These are phyloP conservation scores for Neodiprion virginianus DNA, from an alignment of 1,140 invertebrate species.

Conservation along the genomic window DNA sequence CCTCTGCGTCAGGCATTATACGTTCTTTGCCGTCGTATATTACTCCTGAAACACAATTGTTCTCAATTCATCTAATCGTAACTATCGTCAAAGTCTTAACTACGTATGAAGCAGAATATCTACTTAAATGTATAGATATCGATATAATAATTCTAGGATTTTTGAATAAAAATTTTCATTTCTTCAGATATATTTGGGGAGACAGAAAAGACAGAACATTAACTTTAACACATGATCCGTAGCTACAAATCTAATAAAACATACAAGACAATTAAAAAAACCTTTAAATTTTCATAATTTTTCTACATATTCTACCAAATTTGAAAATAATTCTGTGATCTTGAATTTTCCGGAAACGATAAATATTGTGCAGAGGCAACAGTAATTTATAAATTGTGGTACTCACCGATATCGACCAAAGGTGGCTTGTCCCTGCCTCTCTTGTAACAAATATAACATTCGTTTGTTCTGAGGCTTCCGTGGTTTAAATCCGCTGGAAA, in stretches of 20 bases:
- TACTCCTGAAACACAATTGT: slow-evolving; percentile 69
- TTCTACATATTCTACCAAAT: too few relatives aligned
- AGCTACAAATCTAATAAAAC: too few relatives aligned
- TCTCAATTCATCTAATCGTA: slow-evolving; percentile 8
- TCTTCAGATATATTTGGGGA: slow-evolving; percentile 1
- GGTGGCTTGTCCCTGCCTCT: slow-evolving; percentile 94
- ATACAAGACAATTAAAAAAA: too few relatives aligned
- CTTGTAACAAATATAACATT: slow-evolving; percentile 92
- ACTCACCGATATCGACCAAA: slow-evolving; percentile 94
- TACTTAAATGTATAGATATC: slow-evolving; percentile 8
- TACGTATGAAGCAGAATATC: neutral
- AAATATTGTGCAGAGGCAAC: too few relatives aligned
- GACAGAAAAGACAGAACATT: too few relatives aligned
- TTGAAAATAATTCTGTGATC: too few relatives aligned
- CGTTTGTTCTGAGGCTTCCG: slow-evolving; percentile 91
- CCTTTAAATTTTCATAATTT: too few relatives aligned
- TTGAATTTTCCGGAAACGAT: too few relatives aligned
- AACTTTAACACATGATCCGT: too few relatives aligned
- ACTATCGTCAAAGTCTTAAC: slow-evolving; percentile 12
- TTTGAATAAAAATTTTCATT: slow-evolving; percentile 13
- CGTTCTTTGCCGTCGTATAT: slow-evolving; percentile 93
- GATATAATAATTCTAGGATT: neutral
- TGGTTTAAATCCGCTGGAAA: slow-evolving; percentile 94
- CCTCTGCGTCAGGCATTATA: slow-evolving; percentile 92
- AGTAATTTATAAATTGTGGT: slow-evolving; percentile 3